These are phyloP conservation scores for Pyrochroa serraticornis DNA, from an alignment of 2,888 invertebrate genomes.

Conservation along the genomic window DNA sequence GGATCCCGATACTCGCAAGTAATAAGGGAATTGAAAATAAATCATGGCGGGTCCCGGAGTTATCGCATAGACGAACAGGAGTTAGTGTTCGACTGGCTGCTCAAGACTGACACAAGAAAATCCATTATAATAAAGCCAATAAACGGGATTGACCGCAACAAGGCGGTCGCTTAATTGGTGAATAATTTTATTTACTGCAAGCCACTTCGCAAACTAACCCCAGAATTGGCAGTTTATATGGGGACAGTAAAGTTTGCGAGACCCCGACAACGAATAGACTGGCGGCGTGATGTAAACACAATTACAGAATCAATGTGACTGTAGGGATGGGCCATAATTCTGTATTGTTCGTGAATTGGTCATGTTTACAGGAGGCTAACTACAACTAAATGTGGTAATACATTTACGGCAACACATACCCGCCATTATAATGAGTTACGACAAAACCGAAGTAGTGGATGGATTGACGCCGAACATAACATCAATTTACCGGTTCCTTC, in stretches of 20 bases:
- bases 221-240: slow-evolving; percentile 44
- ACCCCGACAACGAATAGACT: slow-evolving; percentile 32
- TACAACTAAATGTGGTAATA: slow-evolving; percentile 30
- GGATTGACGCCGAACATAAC: no score
- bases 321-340: slow-evolving; percentile 44
- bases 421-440: slow-evolving; percentile 19
- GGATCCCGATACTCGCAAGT: not conserved
- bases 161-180: slow-evolving; percentile 35
- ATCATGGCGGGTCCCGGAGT: not conserved
- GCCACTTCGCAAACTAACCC: slow-evolving; percentile 43
- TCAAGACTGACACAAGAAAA: slow-evolving; percentile 8
- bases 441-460: not conserved
- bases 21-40: no score
- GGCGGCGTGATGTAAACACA: slow-evolving; percentile 46
- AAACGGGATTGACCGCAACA: slow-evolving; percentile 24
- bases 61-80: not conserved
- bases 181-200: slow-evolving; percentile 37
- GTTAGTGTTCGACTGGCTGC: no score
- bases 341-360: slow-evolving; percentile 44
- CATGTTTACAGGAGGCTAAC: slow-evolving; percentile 32
- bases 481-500: slow-evolving; percentile 31
- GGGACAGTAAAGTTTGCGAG: slow-evolving; percentile 43
- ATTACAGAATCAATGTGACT: slow-evolving; percentile 49
- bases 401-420: slow-evolving; percentile 21
- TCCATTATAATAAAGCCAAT: slow-evolving; percentile 28